Base-by-base conservation (phyloP, 2,888 invertebrate genomes). In the Sphinx pinastri region DNA sequence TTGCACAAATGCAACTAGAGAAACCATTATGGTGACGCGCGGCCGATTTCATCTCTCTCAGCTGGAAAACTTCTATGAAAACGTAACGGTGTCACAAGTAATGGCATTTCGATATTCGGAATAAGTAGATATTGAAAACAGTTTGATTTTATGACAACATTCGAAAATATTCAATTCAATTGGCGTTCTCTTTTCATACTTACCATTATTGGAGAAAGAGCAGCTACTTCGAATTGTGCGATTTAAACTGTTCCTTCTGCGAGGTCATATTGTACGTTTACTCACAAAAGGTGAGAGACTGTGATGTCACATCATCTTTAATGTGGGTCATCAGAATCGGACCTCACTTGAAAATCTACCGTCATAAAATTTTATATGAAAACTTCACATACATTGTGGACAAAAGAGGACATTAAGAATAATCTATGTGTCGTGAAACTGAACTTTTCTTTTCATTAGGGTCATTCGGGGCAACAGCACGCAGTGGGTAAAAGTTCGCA, bases 401-500 rank as follows among this genome's bases (percentile, higher is more conserved):
- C 87, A 88, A 89, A 88, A 79, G 86, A 83, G 87, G 82, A 80
- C 84, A 89, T 87, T 88, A 88, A 79, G 84, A 82, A 84, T 88
- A 88, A 89, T 90, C 82, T 89, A 89, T 88, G 85, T 86, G 86
- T 87, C 88, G 80, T 85, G 84, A 87, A 86, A 80, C 82, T 78
- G 75, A 87, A 88, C 84, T 89, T 88, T 88, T 88, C 88, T 86
- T 87, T 90, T 88, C 88, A 88, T 89, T 88, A n/a, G n/a, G n/a
- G n/a, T n/a, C n/a, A n/a, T n/a, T n/a, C n/a, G n/a, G n/a, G n/a
- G n/a, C n/a, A n/a, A n/a, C n/a, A n/a, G n/a, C n/a, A n/a, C n/a
- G n/a, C n/a, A n/a, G n/a, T n/a, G n/a, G n/a, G n/a, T n/a, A n/a
- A n/a, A n/a, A n/a, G n/a, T n/a, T n/a, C n/a, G n/a, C n/a, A n/a